Evolutionary conservation across 2,797 vertebrate species (phyloP), one percentile per base, ranked within the genome.

Genomic region (Rhabdophis nuchalis): DNA sequence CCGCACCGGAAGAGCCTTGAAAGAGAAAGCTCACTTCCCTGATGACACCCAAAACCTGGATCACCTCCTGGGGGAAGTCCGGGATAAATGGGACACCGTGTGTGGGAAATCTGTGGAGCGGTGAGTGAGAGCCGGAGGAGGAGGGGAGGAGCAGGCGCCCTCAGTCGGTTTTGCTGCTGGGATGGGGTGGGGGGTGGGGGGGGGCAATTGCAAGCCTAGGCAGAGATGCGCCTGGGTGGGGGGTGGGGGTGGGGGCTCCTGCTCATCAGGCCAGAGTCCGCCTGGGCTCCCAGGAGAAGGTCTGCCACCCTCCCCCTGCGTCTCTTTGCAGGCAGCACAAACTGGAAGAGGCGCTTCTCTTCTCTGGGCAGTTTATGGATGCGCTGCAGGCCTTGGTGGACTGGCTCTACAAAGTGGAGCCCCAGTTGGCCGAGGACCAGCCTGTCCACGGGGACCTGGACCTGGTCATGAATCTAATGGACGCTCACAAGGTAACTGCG

Each of bases 61-160:
- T 95, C 98, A 99, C 92, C 97, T 99, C 87, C 96, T 99, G 93
- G 99, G 99, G 92, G 99, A 99, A 95, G 98, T 99, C 92, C 98
- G 99, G 32, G 99, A 99, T 97, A 99, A 99, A 94, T 99, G 99
- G 99, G 99, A 99, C 97, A 99, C 99, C 0, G 99, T 99, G 93
- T 99, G 99, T 18, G 99, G 99, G 60, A 99, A 99, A 96, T 99
- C 99, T 1, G 99, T 99, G 77, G 99, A 99, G 94, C 99, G 99
- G 99, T 99, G 68, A 97, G 61, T 57, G n/a, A 97, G 72, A 58
- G 68, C 52, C 5, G 90, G 46, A 6, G 0, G 5, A 50, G 46
- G 46, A 6, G 0, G 5, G 7, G 46, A 6, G 2, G 8, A 27
- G 77, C 41, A 27, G 46, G n/a, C 14, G 7, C 32, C 29, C 5